Percentiles rank a stretch among this genome's conserved stretches.
Conservation (phyloP, 2,888 invertebrate genomes). For the Drosophila falleni region DNA sequence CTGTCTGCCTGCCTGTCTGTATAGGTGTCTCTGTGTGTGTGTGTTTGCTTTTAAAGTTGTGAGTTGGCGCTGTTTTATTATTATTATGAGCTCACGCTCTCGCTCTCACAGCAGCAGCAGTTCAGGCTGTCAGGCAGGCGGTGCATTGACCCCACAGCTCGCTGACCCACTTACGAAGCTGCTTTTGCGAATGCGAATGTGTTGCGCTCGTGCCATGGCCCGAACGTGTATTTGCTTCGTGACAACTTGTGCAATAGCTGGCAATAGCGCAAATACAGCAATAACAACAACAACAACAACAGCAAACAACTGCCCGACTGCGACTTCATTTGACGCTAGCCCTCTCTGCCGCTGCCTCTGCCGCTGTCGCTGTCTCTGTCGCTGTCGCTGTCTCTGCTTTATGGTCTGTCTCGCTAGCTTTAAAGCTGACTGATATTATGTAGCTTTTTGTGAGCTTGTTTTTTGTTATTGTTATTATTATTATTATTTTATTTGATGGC, state of each 20-base stretch:
- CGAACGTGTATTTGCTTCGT: slow-evolving; percentile 62
- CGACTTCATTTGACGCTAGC: slow-evolving; percentile 48
- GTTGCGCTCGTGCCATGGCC: slow-evolving; percentile 61
- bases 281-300: slow-evolving; percentile 29
- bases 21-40: slow-evolving; percentile 1
- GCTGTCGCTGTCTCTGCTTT: slow-evolving; percentile 9
- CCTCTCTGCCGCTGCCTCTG: slow-evolving; percentile 13
- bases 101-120: slow-evolving; percentile 10
- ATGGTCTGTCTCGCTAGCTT: slow-evolving; percentile 31
- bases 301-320: slow-evolving; percentile 26
- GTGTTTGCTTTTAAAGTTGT: slow-evolving; percentile 40
- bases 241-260: slow-evolving; percentile 75
- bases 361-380: slow-evolving; percentile 20
- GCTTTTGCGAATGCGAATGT: slow-evolving; percentile 52
- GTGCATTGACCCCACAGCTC: slow-evolving; percentile 86
- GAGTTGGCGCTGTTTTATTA: slow-evolving; percentile 57
- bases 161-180: slow-evolving; percentile 86
- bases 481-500: slow-evolving; percentile 54
- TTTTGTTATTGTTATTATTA: slow-evolving; percentile 41
- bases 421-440: slow-evolving; percentile 50
- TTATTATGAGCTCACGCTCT: slow-evolving; percentile 58
- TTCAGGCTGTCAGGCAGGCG: slow-evolving; percentile 56
- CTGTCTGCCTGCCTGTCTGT: slow-evolving; percentile 5
- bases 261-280: slow-evolving; percentile 10
- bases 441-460: slow-evolving; percentile 33